phyloP scores from a whole-genome alignment of 2,113 vertebrate genomes.

The Elachura formosa region DNA sequence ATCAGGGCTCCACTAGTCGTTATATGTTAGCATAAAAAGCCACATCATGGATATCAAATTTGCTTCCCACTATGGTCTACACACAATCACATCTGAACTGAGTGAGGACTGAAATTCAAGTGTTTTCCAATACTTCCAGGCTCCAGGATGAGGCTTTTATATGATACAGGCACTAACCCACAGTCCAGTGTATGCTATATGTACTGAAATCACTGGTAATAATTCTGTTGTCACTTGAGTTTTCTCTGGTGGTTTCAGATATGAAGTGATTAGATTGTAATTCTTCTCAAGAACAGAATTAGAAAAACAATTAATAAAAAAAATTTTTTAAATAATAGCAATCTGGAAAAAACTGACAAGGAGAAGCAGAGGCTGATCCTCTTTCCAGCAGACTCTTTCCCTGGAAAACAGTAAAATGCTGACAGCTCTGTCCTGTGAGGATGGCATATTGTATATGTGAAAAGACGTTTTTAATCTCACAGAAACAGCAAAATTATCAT shows the following conservation, averaged over 20 bases:
- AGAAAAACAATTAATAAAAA: neutral
- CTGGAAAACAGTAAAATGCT: neutral
- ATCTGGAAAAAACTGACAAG: neutral
- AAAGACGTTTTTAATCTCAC: constrained; percentile 11
- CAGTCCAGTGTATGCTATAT: neutral
- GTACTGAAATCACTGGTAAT: neutral
- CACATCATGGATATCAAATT: neutral
- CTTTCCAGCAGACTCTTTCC: neutral
- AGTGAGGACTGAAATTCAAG: neutral
- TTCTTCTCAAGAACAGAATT: neutral
- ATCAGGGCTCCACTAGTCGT: neutral
- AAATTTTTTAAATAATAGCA: neutral
- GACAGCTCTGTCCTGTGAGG: neutral
- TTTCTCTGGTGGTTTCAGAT: neutral
- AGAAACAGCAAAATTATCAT: constrained; percentile 37
- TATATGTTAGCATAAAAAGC: neutral
- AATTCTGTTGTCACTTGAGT: neutral
- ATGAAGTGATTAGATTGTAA: neutral
- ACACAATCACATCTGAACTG: neutral
- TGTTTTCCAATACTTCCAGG: neutral
- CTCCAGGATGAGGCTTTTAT: neutral
- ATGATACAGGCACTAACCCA: neutral
- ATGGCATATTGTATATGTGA: neutral
- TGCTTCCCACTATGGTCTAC: neutral
- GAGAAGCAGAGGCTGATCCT: neutral